These are phyloP conservation scores for Proales similis DNA, from an alignment of 1,140 invertebrate species.

Conservation along the genomic window DNA sequence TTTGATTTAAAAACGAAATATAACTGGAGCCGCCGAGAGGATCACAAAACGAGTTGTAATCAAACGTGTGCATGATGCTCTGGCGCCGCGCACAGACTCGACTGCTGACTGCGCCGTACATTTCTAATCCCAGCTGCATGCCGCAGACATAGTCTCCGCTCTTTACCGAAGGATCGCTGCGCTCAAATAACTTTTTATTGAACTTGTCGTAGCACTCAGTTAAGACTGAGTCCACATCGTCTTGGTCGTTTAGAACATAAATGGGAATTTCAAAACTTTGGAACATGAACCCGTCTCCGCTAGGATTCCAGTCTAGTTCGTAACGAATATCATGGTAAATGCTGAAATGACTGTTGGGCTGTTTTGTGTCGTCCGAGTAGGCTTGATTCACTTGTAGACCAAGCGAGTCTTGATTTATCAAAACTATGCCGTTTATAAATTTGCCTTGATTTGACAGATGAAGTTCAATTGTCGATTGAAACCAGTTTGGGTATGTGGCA, in stretches of 20 bases:
- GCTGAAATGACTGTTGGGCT: constrained; percentile 21
- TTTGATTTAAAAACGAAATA: constrained; percentile 35
- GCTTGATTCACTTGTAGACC: too few relatives aligned
- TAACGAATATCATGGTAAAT: constrained; percentile 4
- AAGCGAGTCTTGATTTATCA: too few relatives aligned
- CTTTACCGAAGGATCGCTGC: background rate
- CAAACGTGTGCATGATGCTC: constrained; percentile 35
- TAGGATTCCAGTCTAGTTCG: background rate
- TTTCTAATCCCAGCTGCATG: constrained; percentile 13
- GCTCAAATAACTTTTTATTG: constrained; percentile 27
- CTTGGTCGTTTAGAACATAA: constrained; percentile 11
- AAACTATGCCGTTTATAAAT: constrained; percentile 5
- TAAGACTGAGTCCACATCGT: background rate
- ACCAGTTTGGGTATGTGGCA: background rate
- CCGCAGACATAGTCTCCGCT: constrained; percentile 13
- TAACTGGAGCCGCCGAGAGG: constrained; percentile 32
- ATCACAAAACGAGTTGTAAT: constrained; percentile 26
- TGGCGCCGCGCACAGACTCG: constrained; percentile 18
- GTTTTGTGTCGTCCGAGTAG: constrained; percentile 13
- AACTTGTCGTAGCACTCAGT: constrained; percentile 32
- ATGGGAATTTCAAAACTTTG: constrained; percentile 35
- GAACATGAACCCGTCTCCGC: constrained; percentile 1
- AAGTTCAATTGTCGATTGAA: background rate
- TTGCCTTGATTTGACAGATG: background rate
- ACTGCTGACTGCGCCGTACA: constrained; percentile 15